Base-by-base conservation (phyloP, 2,113 vertebrate species). In the Montifringilla adamsi region DNA sequence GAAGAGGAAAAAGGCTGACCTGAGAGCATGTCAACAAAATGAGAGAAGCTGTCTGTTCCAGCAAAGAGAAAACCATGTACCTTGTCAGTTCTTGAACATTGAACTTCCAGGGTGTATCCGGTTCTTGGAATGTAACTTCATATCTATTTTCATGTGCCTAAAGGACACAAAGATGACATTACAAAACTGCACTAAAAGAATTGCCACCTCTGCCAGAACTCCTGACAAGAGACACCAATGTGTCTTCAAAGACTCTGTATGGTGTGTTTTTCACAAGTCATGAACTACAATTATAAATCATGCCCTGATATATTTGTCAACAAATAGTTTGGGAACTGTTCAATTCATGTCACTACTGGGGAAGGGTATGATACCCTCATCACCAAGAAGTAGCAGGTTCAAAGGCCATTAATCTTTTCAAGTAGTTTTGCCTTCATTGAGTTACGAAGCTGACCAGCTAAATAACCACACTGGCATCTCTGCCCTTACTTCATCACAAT, bases 31-130 rank as follows among this genome's bases (percentile, higher is more conserved):
- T 19, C 30, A 84, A 31, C 37, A 88, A 87, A 73, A 43, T 7
- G 33, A 89, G 30, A 89, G 59, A 24, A 69, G n/a, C 74, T 52
- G 21, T 17, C 68, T 81, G 80, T 89, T 89, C 4, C 55, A 94
- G 43, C 70, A 87, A 94, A 95, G 88, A 91, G 79, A 73, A 90
- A 94, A 96, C 87, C 30, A 53, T 64, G 58, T 98, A 98, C 98
- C 98, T 98, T 74, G 97, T 81, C 94, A 98, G 91, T 84, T 98
- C 98, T 60, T 30, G 96, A 94, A 98, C 98, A 85, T 97, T 98
- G 97, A 98, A 98, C 96, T 98, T 98, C 98, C 98, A 98, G 93
- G 95, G 97, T 86, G 98, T 98, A 89, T 98, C 97, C 13, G 98
- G 98, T 95, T 98, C 98, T 97, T 90, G 97, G 97, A 98, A 98